Evolutionary conservation across 2,888 invertebrate genomes (phyloP).

Genomic region (Lamproptera curius): DNA sequence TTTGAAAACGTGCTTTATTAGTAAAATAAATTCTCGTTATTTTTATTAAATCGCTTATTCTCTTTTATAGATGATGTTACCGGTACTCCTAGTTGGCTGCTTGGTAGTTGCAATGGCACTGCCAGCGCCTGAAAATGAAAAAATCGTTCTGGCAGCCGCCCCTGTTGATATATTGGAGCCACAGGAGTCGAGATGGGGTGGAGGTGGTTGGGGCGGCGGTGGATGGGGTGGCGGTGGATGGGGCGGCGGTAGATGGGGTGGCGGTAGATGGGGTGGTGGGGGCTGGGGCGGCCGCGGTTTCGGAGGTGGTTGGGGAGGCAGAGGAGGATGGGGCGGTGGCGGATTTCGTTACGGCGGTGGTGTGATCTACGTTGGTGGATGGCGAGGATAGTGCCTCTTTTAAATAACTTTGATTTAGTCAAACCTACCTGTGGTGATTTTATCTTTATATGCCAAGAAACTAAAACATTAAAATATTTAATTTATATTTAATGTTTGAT

Average conservation of each 20-base stretch:
- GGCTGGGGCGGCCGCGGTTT: slow-evolving; percentile 4
- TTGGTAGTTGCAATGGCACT: background rate
- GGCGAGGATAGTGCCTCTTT: background rate
- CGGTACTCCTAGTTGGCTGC: background rate
- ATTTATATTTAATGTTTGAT: too few species aligned
- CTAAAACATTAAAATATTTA: too few species aligned
- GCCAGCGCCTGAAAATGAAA: slow-evolving; percentile 3
- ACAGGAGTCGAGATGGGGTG: slow-evolving; percentile 23
- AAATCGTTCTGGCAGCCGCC: background rate
- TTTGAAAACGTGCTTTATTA: too few species aligned
- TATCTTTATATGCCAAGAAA: too few species aligned
- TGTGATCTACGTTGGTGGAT: background rate
- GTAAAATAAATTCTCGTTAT: too few species aligned
- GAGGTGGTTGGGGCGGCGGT: slow-evolving; percentile 19
- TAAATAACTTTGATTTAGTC: too few species aligned
- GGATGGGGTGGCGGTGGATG: slow-evolving; percentile 29
- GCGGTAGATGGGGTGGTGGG: slow-evolving; percentile 20
- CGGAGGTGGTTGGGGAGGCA: too few species aligned
- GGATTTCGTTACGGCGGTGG: too few species aligned
- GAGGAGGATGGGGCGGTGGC: too few species aligned
- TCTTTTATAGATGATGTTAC: slow-evolving; percentile 3
- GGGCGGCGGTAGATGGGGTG: slow-evolving; percentile 23
- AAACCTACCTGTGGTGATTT: too few species aligned
- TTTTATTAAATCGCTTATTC: too few species aligned
- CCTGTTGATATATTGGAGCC: slow-evolving; percentile 24